Conservation (phyloP, 2,113 vertebrate species). For the Antennarius striatus region DNA sequence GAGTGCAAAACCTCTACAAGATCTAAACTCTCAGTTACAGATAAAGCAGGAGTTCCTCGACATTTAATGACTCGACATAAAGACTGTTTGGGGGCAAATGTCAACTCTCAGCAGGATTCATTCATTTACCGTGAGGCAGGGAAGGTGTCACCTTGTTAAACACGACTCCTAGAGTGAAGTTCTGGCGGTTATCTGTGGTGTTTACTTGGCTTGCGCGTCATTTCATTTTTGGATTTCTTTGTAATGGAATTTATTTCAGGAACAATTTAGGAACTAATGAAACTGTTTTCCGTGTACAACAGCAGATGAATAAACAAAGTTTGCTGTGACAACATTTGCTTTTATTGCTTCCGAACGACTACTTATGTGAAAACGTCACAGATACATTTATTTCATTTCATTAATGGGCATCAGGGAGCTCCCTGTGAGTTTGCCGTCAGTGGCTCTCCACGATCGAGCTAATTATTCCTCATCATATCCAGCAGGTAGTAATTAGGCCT, state of each 20-base stretch:
- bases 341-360: slow-evolving; percentile 37
- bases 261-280: slow-evolving; percentile 1
- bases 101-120: slow-evolving; percentile 27
- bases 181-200: background rate
- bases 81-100: slow-evolving; percentile 3
- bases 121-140: slow-evolving; percentile 2
- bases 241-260: background rate
- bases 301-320: slow-evolving; percentile 31
- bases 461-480: slow-evolving; percentile 79
- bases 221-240: background rate
- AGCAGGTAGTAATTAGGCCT: slow-evolving; percentile 82
- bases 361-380: slow-evolving; percentile 25
- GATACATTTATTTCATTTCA: slow-evolving; percentile 42
- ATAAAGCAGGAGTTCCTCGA: slow-evolving; percentile 11
- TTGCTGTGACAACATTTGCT: slow-evolving; percentile 22
- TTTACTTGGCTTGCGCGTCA: background rate
- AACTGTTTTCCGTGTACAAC: slow-evolving; percentile 10
- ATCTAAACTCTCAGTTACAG: slow-evolving; percentile 13
- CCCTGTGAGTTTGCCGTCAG: slow-evolving; percentile 60
- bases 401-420: slow-evolving; percentile 56
- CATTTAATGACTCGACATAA: slow-evolving; percentile 29
- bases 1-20: slow-evolving; percentile 8
- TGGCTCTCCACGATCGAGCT: slow-evolving; percentile 64
- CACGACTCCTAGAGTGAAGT: slow-evolving; percentile 3
- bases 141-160: slow-evolving; percentile 27